Percentiles rank a stretch among this genome's conserved stretches.
phyloP scores from a whole-genome alignment of 2,888 invertebrate genomes.

The Chirona hameri region DNA sequence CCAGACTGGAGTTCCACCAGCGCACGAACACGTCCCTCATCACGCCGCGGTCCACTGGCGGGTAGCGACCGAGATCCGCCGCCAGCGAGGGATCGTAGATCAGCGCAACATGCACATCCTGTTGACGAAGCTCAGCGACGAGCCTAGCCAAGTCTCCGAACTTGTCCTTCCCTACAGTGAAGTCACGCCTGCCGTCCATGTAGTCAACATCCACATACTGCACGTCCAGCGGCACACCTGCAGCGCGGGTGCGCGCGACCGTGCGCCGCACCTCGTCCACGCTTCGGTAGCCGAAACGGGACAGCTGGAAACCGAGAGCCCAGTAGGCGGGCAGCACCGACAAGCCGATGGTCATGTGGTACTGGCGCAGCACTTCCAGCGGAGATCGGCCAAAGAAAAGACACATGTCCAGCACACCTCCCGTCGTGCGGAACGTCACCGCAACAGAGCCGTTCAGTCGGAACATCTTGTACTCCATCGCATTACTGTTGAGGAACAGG shows the following conservation, averaged over 20 bases:
- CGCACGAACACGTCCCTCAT: constrained; percentile 37
- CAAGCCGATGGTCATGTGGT: constrained; percentile 59
- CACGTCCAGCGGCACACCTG: constrained; percentile 71
- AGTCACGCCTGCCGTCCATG: too few species aligned
- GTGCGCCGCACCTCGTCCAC: constrained; percentile 62
- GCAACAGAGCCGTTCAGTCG: constrained; percentile 55
- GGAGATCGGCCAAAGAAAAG: constrained; percentile 74
- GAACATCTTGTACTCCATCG: constrained; percentile 37
- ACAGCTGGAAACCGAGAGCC: too few species aligned
- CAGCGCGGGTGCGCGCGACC: constrained; percentile 64
- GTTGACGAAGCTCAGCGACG: constrained; percentile 41
- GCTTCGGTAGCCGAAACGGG: constrained; percentile 64
- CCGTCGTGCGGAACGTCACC: constrained; percentile 75
- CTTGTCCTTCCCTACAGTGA: constrained; percentile 43
- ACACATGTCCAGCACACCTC: constrained; percentile 76
- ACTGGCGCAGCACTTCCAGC: constrained; percentile 45
- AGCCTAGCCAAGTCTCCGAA: constrained; percentile 42
- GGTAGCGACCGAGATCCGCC: constrained; percentile 37
- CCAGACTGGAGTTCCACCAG: too few species aligned
- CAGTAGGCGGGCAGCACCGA: constrained; percentile 83
- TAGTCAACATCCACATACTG: constrained; percentile 49
- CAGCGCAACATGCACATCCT: constrained; percentile 39
- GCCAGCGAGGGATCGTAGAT: constrained; percentile 41
- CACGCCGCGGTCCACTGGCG: constrained; percentile 35
- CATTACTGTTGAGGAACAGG: constrained; percentile 38